Conservation (phyloP, 2,113 vertebrate species). For the Motacilla alba region DNA sequence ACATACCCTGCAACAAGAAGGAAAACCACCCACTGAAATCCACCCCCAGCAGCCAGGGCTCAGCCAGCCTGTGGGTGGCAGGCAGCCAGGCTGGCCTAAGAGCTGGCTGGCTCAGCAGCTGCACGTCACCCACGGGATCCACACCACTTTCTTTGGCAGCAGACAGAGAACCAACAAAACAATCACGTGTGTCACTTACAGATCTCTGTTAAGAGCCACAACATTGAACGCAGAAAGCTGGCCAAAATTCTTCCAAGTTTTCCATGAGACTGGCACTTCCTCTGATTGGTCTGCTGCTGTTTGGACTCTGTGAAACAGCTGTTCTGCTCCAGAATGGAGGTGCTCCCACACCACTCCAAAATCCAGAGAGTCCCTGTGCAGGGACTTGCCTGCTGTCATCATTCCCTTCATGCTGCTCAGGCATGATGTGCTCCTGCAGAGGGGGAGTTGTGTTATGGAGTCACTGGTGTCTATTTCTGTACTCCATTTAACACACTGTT, state of each 20-base stretch:
- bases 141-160: neutral
- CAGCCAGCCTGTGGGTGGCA: neutral
- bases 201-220: neutral
- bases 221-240: neutral
- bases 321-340: neutral
- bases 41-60: neutral
- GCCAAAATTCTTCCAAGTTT: neutral
- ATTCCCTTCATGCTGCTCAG: neutral
- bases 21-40: neutral
- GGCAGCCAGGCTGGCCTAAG: neutral
- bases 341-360: neutral
- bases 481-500: neutral
- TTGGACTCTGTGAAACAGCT: neutral
- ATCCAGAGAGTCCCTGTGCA: neutral
- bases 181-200: neutral
- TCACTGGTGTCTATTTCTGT: neutral
- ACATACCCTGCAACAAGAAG: fast-evolving
- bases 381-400: neutral
- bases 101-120: neutral
- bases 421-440: neutral
- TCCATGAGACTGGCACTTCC: neutral
- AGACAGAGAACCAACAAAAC: neutral
- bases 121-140: neutral
- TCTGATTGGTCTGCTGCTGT: neutral
- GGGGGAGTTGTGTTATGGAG: neutral